These are phyloP conservation scores for Hetaerina americana DNA, from an alignment of 1,140 invertebrate genomes.

Conservation along the genomic window DNA sequence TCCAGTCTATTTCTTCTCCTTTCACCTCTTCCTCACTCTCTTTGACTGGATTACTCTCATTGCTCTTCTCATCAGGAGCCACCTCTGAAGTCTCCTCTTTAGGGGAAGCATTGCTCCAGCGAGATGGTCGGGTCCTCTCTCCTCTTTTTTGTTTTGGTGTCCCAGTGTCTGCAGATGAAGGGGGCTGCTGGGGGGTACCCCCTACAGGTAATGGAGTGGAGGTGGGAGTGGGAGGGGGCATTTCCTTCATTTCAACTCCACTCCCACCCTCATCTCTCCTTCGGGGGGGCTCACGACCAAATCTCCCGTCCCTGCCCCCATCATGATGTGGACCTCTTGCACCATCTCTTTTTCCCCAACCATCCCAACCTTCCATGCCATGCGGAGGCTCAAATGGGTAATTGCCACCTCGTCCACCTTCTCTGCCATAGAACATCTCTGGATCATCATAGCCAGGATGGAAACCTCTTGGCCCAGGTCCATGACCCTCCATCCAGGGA, in stretches of 20 bases:
- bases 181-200: neutral
- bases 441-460: neutral
- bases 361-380: neutral
- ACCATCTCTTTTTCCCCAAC: slow-evolving; percentile 5
- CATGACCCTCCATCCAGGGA: neutral
- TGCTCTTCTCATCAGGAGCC: neutral
- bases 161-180: neutral
- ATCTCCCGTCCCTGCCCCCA: neutral
- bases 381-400: neutral
- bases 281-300: neutral
- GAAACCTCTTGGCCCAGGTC: neutral
- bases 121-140: slow-evolving; percentile 8
- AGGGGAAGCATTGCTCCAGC: slow-evolving; percentile 13
- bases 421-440: neutral
- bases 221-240: neutral
- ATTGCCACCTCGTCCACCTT: slow-evolving; percentile 3
- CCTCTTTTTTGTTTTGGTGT: slow-evolving; percentile 4
- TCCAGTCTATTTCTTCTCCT: neutral
- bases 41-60: neutral
- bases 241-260: neutral
- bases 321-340: slow-evolving; percentile 1
- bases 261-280: slow-evolving; percentile 4
- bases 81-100: neutral
- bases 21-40: neutral
- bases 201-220: too few species aligned